Evolutionary conservation across 2,113 vertebrate species (phyloP).

Genomic region (Mungos mungo): DNA sequence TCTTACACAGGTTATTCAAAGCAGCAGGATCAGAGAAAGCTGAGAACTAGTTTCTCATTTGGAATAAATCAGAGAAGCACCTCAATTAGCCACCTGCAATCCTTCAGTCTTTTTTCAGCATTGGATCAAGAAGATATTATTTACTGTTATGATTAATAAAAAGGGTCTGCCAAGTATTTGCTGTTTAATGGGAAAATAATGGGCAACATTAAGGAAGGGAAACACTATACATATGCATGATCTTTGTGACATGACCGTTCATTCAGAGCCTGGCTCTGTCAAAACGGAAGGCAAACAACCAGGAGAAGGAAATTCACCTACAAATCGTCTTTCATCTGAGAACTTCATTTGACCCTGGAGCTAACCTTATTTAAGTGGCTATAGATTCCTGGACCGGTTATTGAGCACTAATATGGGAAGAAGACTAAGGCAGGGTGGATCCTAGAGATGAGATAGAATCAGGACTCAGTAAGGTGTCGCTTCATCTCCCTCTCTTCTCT

Average conservation of each 20-base stretch:
- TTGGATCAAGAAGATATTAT: constrained; percentile 11
- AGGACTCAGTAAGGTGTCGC: no score
- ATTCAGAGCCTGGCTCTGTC: not conserved
- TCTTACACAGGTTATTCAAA: not conserved
- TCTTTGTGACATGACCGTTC: not conserved
- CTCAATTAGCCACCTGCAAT: constrained; percentile 33
- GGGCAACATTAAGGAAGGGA: not conserved
- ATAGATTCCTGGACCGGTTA: not conserved
- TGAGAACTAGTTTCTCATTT: not conserved
- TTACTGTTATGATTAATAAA: constrained; percentile 48
- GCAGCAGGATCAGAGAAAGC: not conserved
- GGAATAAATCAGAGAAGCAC: not conserved
- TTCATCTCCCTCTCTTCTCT: not conserved
- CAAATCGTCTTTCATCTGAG: not conserved
- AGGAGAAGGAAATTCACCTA: not conserved
- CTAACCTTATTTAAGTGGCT: not conserved
- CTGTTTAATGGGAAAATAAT: constrained; percentile 50
- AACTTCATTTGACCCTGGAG: not conserved
- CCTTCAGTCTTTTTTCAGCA: not conserved
- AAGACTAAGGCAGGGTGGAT: not conserved
- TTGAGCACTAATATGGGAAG: not conserved
- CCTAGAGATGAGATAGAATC: not conserved
- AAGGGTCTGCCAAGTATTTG: not conserved
- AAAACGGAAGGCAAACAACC: not conserved
- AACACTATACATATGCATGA: not conserved